These are phyloP conservation scores for Arenicola marina DNA, from an alignment of 2,888 invertebrate genomes.

Conservation along the genomic window DNA sequence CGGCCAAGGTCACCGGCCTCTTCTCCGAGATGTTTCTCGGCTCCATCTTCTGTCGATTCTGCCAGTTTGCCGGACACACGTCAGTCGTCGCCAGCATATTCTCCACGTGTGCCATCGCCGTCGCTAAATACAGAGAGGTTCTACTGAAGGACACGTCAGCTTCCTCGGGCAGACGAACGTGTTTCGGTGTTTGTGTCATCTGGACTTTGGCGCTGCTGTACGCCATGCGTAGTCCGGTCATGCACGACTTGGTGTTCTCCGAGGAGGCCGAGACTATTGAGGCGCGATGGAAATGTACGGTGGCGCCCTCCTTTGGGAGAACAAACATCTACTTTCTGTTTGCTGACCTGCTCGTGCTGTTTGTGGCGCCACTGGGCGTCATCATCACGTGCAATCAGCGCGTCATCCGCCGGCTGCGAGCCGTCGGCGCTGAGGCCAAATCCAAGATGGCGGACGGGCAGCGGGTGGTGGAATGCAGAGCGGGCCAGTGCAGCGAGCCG, in stretches of 20 bases:
- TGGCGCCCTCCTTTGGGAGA: neutral
- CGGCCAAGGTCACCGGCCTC: too few relatives aligned
- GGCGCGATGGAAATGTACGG: conserved; percentile 4
- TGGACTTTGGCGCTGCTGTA: conserved; percentile 13
- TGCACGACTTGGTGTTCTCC: conserved; percentile 4
- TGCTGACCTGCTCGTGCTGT: conserved; percentile 10
- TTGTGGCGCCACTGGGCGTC: conserved; percentile 13
- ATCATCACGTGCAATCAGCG: conserved; percentile 19
- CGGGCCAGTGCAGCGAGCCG: too few relatives aligned
- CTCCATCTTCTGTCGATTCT: too few relatives aligned
- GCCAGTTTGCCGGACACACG: too few relatives aligned
- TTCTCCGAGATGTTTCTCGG: too few relatives aligned
- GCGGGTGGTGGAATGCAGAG: too few relatives aligned
- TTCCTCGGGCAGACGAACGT: neutral
- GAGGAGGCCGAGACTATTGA: too few relatives aligned
- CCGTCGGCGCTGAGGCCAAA: neutral
- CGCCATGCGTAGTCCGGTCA: conserved; percentile 13
- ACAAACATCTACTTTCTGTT: conserved; percentile 11
- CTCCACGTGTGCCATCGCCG: conserved; percentile 16
- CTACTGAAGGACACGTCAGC: neutral
- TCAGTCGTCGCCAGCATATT: too few relatives aligned
- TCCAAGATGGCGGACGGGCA: neutral
- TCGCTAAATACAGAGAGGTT: conserved; percentile 9
- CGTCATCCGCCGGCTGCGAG: too few relatives aligned
- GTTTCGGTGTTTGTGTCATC: conserved; percentile 3